Conservation (phyloP, 2,113 vertebrate genomes). For the Rhombomys opimus region DNA sequence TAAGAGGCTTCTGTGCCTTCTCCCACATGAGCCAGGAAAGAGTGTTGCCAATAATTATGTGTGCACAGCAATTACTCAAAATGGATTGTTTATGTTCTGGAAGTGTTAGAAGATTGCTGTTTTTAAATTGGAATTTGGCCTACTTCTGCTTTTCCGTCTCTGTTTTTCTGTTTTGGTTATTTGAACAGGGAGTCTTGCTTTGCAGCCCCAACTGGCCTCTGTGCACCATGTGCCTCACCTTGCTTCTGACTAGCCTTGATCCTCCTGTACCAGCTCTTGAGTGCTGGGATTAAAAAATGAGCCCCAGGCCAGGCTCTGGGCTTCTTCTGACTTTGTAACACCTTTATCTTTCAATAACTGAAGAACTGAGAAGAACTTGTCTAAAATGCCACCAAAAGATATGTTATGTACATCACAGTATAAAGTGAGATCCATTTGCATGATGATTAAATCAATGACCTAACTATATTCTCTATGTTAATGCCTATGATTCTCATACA, state of each 20-base stretch:
- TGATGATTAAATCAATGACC: conserved; percentile 7
- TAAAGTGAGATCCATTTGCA: not conserved
- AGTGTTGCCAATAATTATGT: conserved; percentile 43
- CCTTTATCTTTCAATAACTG: not conserved
- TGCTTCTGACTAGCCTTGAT: not conserved
- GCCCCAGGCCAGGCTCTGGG: not conserved
- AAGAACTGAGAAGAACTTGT: not conserved
- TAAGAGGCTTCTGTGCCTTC: conserved; percentile 29
- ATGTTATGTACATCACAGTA: not conserved
- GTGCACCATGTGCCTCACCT: not conserved
- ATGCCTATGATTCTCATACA: not conserved
- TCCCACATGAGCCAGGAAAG: not conserved
- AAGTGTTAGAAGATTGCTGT: conserved; percentile 20
- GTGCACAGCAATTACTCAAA: conserved; percentile 49
- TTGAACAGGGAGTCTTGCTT: not conserved
- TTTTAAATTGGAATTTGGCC: conserved; percentile 14
- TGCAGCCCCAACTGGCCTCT: not conserved
- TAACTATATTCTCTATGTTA: not conserved
- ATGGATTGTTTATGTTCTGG: conserved; percentile 1
- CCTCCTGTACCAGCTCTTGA: not conserved
- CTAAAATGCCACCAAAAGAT: conserved; percentile 8
- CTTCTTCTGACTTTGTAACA: not conserved
- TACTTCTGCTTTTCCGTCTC: not conserved
- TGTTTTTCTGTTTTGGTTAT: not conserved
- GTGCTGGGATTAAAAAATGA: not conserved